Evolutionary conservation across 2,113 vertebrate genomes (phyloP), one percentile per base, ranked within the genome.

Genomic region (Rhipidura dahli): DNA sequence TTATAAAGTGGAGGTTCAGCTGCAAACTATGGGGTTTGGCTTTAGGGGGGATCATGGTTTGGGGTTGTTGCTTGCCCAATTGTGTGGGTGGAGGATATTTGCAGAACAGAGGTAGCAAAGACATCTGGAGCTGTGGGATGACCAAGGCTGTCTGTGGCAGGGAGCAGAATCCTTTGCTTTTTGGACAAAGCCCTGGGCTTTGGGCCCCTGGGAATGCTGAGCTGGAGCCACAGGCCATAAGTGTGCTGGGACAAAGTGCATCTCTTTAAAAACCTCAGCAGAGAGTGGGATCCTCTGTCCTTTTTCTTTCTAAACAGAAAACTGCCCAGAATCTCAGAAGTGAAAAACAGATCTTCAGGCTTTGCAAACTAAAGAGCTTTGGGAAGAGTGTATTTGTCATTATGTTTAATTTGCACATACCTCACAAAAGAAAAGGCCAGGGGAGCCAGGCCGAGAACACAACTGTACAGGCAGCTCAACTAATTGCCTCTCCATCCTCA

Each of bases 401-500:
- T 98, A 98, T 96, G 93, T 96, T 98, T 98, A 98, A 98, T 99
- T 98, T 98, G 97, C 96, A 96, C 97, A 97, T 98, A 98, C 97
- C 97, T 98, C 97, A 97, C 97, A 97, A 97, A 98, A 97, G 97
- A 96, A 98, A 98, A 98, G 98, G 97, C 98, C 97, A 98, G 93
- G 97, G 98, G 98, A 98, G 94, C 95, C 96, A 96, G 98, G 96
- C 98, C 33, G 96, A 98, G 98, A 98, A 97, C 98, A 98, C 98
- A 99, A 98, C 98, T 99, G 98, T 98, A 98, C 97, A 97, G 98
- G 97, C 97, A 89, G 97, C 98, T 98, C 97, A 98, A 95, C 98
- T 98, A 98, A 99, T 99, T 99, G 98, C 98, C 97, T 99, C 97
- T 98, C 97, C 98, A 98, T 98, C 98, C 98, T 98, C 98, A 97